Percentiles rank a stretch among this genome's conserved stretches.
Evolutionary conservation across 37 sponge, comb jelly and placozoan genomes (phyloP).

Genomic region (Crambe crambe): DNA sequence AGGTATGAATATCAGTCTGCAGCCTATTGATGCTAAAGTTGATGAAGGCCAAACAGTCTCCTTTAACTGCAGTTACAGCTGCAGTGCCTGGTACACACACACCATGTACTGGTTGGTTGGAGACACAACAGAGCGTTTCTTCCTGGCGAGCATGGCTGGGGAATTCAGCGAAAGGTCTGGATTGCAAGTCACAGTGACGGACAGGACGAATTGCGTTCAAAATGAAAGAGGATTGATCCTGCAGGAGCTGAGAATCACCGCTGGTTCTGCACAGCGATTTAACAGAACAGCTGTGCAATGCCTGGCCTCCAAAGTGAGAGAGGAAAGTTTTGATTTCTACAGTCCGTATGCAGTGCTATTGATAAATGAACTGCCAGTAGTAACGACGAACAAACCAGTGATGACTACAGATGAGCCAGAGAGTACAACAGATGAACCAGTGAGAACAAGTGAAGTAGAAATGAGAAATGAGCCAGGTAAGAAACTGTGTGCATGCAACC

Average conservation of each 20-base stretch:
- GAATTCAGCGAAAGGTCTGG: background rate
- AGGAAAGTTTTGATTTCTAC: background rate
- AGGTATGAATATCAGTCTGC: background rate
- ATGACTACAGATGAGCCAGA: too few relatives aligned
- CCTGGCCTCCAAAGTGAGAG: background rate
- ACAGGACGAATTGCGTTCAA: background rate
- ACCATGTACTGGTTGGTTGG: background rate
- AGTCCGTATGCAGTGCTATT: background rate
- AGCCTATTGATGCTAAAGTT: background rate
- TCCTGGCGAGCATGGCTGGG: background rate
- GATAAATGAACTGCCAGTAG: too few relatives aligned
- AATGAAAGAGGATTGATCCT: background rate
- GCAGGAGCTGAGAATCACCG: background rate
- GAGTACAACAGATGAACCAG: too few relatives aligned
- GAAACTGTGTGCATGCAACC: too few relatives aligned
- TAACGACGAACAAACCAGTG: too few relatives aligned
- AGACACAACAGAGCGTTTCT: background rate
- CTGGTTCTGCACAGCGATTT: background rate
- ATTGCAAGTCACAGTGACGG: background rate
- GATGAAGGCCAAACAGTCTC: background rate
- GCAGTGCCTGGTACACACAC: background rate
- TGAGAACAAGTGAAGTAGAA: too few relatives aligned
- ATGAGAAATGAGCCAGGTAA: too few relatives aligned
- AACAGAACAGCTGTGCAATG: background rate
- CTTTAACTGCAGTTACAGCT: background rate